Conservation (phyloP, 2,797 vertebrate species). For the Benthosema pterotum region DNA sequence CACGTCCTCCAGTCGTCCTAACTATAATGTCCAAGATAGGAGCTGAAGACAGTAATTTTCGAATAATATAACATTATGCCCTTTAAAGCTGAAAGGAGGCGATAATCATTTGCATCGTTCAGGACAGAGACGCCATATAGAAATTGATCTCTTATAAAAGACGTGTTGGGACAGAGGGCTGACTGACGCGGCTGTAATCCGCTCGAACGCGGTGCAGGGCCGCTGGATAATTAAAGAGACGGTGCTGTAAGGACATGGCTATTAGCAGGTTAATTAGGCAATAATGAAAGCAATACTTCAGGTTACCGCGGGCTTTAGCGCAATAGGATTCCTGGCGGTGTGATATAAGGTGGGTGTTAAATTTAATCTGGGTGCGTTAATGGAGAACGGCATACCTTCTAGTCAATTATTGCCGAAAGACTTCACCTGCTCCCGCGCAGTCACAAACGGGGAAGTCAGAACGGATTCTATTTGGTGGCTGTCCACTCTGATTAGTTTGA, state of each 20-base stretch:
- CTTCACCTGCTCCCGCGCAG: slow-evolving; percentile 70
- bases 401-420: slow-evolving; percentile 84
- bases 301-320: slow-evolving; percentile 81
- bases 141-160: slow-evolving; percentile 62
- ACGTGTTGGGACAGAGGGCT: slow-evolving; percentile 58
- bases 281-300: slow-evolving; percentile 81
- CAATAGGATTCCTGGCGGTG: slow-evolving; percentile 78
- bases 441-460: slow-evolving; percentile 75
- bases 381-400: slow-evolving; percentile 73
- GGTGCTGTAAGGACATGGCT: slow-evolving; percentile 73
- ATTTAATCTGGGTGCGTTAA: slow-evolving; percentile 83
- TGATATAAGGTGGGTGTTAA: slow-evolving; percentile 81
- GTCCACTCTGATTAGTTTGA: slow-evolving; percentile 77
- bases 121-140: slow-evolving; percentile 50
- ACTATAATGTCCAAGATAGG: slow-evolving; percentile 6
- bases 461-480: slow-evolving; percentile 70
- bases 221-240: slow-evolving; percentile 75
- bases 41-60: slow-evolving; percentile 28
- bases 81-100: slow-evolving; percentile 55
- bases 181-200: slow-evolving; percentile 66
- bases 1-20: background rate
- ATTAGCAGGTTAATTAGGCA: slow-evolving; percentile 92
- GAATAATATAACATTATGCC: slow-evolving; percentile 27
- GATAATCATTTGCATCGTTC: slow-evolving; percentile 61
- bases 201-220: slow-evolving; percentile 52